phyloP scores from a whole-genome alignment of 2,113 vertebrate genomes.

The Oenanthe melanoleuca region DNA sequence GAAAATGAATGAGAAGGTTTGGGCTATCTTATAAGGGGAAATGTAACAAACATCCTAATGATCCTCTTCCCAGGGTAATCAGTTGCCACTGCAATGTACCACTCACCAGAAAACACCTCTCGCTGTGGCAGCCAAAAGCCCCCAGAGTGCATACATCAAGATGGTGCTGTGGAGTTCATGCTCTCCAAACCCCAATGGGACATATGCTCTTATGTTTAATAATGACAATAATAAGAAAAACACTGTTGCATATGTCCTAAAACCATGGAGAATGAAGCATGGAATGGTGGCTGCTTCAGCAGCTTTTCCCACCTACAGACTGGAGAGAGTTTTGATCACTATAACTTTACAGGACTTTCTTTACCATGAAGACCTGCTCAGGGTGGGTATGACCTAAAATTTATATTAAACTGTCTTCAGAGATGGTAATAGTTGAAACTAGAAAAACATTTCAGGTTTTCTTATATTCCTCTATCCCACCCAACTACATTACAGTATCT shows the following conservation, averaged over 20 bases:
- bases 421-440: neutral
- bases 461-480: neutral
- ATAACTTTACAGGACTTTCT: neutral
- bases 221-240: neutral
- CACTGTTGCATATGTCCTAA: neutral
- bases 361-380: neutral
- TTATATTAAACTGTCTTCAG: neutral
- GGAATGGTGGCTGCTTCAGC: neutral
- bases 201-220: neutral
- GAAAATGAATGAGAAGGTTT: neutral
- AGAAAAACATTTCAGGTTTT: neutral
- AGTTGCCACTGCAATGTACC: neutral
- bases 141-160: neutral
- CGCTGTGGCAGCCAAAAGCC: neutral
- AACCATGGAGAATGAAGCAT: neutral
- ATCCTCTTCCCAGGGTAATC: neutral
- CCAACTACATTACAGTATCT: rapidly evolving
- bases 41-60: neutral
- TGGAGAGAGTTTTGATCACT: neutral
- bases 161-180: neutral
- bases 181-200: neutral
- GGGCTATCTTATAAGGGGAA: neutral
- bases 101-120: neutral
- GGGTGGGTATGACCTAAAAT: neutral
- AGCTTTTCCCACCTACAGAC: neutral